These are phyloP conservation scores for Cacoxenus indagator DNA, from an alignment of 2,888 invertebrate genomes.

Conservation along the genomic window DNA sequence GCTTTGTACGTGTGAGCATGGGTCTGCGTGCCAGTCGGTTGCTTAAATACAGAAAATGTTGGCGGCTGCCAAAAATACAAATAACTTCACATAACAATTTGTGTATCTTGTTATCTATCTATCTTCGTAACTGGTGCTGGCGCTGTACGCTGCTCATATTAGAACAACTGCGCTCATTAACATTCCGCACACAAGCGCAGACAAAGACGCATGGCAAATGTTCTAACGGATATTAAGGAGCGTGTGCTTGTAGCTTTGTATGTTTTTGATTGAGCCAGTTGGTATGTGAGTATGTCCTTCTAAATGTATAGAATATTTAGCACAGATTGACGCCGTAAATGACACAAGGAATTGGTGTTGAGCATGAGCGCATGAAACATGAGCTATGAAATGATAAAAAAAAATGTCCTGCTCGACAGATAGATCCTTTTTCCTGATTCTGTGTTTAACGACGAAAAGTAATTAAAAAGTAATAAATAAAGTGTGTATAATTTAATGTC, in stretches of 20 bases:
- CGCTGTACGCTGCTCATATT: background rate
- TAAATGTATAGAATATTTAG: conserved; percentile 25
- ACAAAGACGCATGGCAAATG: background rate
- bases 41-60: background rate
- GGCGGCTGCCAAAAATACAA: conserved; percentile 1
- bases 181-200: conserved; percentile 40
- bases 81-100: background rate
- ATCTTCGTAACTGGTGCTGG: background rate
- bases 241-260: background rate
- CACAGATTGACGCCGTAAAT: conserved; percentile 55
- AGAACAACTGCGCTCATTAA: conserved; percentile 43
- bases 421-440: too few species aligned
- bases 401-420: too few species aligned
- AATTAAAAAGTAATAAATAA: conserved; percentile 20
- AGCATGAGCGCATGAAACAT: background rate
- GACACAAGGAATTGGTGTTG: conserved; percentile 37
- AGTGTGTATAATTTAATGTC: conserved; percentile 1
- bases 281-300: background rate
- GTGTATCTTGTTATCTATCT: background rate
- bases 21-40: too few species aligned
- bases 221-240: background rate
- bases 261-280: background rate
- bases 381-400: too few species aligned
- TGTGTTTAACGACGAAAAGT: background rate
- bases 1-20: conserved; percentile 8